These are phyloP conservation scores for Hesperia comma DNA, from an alignment of 2,888 invertebrate species.

Conservation along the genomic window DNA sequence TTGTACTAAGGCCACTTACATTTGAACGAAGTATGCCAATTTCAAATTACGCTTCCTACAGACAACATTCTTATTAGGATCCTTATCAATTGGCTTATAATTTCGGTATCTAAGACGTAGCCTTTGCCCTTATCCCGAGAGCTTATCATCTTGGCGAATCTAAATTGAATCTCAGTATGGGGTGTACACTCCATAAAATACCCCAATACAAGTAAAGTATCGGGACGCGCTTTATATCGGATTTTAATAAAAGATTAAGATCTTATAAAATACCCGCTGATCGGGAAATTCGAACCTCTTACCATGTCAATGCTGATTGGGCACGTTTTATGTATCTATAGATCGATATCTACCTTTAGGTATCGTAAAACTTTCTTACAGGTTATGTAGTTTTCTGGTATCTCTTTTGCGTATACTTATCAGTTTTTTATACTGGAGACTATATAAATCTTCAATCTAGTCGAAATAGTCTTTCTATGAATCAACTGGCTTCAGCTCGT, in stretches of 20 bases:
- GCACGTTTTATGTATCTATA: conserved; percentile 4
- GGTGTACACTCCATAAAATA: conserved; percentile 71
- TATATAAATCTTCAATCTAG: too few species aligned
- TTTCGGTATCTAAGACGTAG: conserved; percentile 25
- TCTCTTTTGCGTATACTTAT: too few species aligned
- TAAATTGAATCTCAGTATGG: conserved; percentile 78
- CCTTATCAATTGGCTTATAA: conserved; percentile 19
- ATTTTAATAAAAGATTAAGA: conserved; percentile 46
- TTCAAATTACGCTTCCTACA: conserved; percentile 5
- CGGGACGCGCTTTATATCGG: conserved; percentile 46
- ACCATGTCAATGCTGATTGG: conserved; percentile 13
- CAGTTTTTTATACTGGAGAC: too few species aligned
- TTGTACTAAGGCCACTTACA: background rate
- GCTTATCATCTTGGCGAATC: conserved; percentile 72
- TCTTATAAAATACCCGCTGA: conserved; percentile 40
- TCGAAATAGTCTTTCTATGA: too few species aligned
- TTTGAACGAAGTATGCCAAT: conserved; percentile 14
- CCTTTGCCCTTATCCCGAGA: conserved; percentile 38
- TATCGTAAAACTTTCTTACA: background rate
- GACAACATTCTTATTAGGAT: conserved; percentile 5
- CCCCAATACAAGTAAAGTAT: conserved; percentile 50
- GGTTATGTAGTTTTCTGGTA: background rate
- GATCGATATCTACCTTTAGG: background rate
- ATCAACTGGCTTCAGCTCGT: too few species aligned
- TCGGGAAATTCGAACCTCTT: conserved; percentile 20